A percentile compares a stretch with the other conserved stretches of the same genome.
Conservation (phyloP, 1,140 invertebrate genomes). For the Drosophila sp. region DNA sequence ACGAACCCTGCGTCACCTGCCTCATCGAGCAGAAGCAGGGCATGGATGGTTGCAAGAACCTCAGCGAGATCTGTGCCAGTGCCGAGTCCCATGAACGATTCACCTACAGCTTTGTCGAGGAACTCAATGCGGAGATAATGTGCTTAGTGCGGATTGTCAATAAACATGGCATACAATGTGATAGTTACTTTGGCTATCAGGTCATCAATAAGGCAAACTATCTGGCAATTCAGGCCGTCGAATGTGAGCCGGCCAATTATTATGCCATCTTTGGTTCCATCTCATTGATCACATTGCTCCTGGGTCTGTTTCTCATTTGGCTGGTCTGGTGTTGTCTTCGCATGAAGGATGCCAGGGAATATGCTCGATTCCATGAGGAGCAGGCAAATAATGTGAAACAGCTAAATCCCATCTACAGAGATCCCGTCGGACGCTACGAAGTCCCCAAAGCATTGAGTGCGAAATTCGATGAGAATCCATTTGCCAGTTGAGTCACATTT, state of each 20-base stretch:
- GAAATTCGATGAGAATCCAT: conserved; percentile 68
- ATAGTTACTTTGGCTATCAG: conserved; percentile 85
- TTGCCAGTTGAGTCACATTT: conserved; percentile 43
- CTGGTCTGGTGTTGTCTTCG: conserved; percentile 84
- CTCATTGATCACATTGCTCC: conserved; percentile 84
- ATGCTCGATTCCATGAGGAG: conserved; percentile 85
- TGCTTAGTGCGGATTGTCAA: conserved; percentile 85
- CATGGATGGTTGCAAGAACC: conserved; percentile 56
- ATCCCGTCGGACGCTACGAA: conserved; percentile 85
- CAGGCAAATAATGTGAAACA: conserved; percentile 80
- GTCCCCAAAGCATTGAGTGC: conserved; percentile 84
- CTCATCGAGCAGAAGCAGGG: conserved; percentile 67
- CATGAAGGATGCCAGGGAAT: conserved; percentile 85
- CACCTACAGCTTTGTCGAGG: conserved; percentile 58
- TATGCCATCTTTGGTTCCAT: conserved; percentile 74
- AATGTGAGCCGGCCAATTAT: conserved; percentile 81
- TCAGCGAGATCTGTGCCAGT: conserved; percentile 62
- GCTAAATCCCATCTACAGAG: conserved; percentile 86
- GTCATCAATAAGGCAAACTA: conserved; percentile 74
- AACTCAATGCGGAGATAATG: conserved; percentile 51
- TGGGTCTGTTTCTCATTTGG: conserved; percentile 85
- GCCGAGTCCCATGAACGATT: conserved; percentile 55
- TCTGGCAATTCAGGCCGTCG: conserved; percentile 83
- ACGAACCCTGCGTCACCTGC: conserved; percentile 78
- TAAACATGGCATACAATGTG: conserved; percentile 85